phyloP scores from a whole-genome alignment of 2,113 vertebrate species.

The Chrysemys picta region DNA sequence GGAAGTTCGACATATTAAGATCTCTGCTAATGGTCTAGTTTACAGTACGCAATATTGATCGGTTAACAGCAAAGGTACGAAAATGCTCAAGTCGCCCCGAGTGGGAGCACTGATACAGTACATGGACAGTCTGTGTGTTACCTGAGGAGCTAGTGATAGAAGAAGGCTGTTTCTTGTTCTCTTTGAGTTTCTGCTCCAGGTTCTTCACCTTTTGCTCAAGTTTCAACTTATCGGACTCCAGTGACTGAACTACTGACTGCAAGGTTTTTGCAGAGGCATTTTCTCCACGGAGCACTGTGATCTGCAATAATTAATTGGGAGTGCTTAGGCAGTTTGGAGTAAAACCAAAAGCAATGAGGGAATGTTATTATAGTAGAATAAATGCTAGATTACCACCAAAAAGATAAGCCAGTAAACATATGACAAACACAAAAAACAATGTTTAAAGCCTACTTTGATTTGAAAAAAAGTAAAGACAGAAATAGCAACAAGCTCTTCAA shows the following conservation, averaged over 20 bases:
- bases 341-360: not conserved
- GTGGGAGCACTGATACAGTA: not conserved
- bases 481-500: not conserved
- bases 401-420: not conserved
- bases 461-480: not conserved
- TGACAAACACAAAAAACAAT: not conserved
- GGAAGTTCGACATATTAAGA: not conserved
- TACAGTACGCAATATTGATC: not conserved
- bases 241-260: slow-evolving; percentile 84
- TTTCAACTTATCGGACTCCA: slow-evolving; percentile 89
- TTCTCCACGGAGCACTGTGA: slow-evolving; percentile 84
- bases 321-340: not conserved
- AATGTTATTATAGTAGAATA: not conserved
- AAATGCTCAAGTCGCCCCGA: not conserved
- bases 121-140: slow-evolving; percentile 9
- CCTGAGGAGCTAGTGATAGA: slow-evolving; percentile 72
- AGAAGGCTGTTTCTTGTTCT: slow-evolving; percentile 76
- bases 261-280: slow-evolving; percentile 85
- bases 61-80: not conserved
- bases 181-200: slow-evolving; percentile 86
- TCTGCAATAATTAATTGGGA: slow-evolving; percentile 71
- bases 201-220: slow-evolving; percentile 88
- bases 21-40: not conserved
- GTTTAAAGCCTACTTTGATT: not conserved
- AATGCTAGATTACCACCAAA: not conserved